Evolutionary conservation across 2,113 vertebrate species (phyloP).

Genomic region (Cairina moschata): DNA sequence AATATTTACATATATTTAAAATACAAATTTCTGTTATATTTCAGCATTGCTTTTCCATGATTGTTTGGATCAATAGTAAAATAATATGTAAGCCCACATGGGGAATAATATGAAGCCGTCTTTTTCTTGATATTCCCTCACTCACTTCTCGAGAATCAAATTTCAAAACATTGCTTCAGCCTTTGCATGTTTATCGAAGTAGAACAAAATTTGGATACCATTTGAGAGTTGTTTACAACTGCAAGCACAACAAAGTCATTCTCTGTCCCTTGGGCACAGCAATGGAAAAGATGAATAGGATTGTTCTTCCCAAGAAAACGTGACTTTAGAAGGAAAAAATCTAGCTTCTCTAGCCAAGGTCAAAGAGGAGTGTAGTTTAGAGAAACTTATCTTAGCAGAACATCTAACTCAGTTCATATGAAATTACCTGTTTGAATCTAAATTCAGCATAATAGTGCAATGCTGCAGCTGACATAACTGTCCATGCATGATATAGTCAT

Average conservation of each 20-base stretch:
- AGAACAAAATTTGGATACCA: not conserved
- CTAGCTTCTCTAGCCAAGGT: not conserved
- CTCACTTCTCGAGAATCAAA: not conserved
- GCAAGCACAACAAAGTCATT: not conserved
- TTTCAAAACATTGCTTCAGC: not conserved
- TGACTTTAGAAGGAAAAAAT: not conserved
- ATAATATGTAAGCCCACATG: not conserved
- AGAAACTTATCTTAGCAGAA: not conserved
- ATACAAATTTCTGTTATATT: not conserved
- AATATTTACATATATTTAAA: not conserved
- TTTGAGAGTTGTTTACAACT: not conserved
- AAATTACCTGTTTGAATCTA: not conserved
- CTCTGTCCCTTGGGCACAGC: not conserved
- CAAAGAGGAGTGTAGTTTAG: not conserved
- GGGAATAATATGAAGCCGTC: not conserved
- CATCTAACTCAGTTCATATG: not conserved
- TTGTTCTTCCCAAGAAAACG: not conserved
- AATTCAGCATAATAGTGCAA: not conserved
- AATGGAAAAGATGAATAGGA: not conserved
- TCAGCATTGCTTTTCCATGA: not conserved
- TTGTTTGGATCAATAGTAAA: not conserved
- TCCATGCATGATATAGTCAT: not conserved
- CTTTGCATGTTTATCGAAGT: not conserved
- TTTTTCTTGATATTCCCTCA: not conserved
- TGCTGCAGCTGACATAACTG: not conserved